phyloP scores from a whole-genome alignment of 2,113 vertebrate genomes.

The Ranitomeya variabilis region DNA sequence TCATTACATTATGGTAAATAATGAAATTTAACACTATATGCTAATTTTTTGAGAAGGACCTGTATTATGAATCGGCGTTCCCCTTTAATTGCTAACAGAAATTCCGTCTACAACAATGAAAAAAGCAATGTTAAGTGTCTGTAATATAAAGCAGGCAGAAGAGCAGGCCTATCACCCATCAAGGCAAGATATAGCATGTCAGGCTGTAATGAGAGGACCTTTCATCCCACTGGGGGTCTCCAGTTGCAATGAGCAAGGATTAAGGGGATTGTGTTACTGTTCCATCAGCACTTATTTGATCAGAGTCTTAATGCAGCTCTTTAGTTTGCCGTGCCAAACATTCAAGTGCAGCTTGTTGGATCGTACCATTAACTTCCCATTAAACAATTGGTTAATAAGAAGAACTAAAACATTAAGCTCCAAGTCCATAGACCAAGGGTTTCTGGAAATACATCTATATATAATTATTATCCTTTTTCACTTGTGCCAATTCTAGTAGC shows the following conservation, averaged over 20 bases:
- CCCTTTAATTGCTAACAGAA: background rate
- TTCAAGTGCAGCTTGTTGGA: constrained; percentile 1
- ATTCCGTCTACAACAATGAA: background rate
- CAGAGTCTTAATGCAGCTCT: constrained; percentile 45
- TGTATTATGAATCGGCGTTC: background rate
- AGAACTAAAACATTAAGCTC: background rate
- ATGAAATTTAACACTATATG: too few relatives aligned
- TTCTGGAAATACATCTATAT: background rate
- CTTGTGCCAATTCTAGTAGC: background rate
- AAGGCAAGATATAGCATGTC: constrained; percentile 20
- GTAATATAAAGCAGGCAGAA: constrained; percentile 5
- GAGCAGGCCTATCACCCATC: background rate
- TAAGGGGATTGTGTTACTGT: constrained; percentile 27
- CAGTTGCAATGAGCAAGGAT: constrained; percentile 25
- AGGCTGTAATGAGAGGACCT: constrained; percentile 18
- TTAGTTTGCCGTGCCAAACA: background rate
- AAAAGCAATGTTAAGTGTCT: background rate
- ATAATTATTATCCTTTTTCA: background rate
- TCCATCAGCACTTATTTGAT: constrained; percentile 51
- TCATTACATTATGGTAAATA: too few relatives aligned
- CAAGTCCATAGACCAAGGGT: background rate
- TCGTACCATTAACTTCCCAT: constrained; percentile 10
- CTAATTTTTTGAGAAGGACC: too few relatives aligned
- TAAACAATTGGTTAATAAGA: constrained; percentile 15
- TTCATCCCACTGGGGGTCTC: constrained; percentile 42